A percentile compares a stretch with the other conserved stretches of the same genome.
Conservation (phyloP, 2,113 vertebrate species). For the Ceratotherium simum region DNA sequence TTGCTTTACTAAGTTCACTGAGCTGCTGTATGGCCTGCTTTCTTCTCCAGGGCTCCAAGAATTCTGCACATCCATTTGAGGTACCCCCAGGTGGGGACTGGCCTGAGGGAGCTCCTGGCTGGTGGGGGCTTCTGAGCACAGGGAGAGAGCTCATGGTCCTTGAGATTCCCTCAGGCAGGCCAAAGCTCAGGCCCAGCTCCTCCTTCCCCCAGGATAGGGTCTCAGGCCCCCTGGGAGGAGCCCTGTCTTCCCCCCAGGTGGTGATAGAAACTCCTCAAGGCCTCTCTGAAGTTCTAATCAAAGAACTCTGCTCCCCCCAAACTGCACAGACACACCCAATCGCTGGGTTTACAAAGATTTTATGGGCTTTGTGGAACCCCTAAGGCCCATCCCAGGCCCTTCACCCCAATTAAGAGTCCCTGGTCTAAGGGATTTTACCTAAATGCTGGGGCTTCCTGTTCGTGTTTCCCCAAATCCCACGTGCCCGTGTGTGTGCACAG, state of each 20-base stretch:
- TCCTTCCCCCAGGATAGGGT: no score
- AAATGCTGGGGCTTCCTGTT: not conserved
- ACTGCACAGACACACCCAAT: not conserved
- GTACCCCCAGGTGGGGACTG: not conserved
- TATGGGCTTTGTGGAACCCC: no score
- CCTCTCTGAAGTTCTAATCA: not conserved
- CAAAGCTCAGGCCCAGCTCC: not conserved
- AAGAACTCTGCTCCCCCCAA: not conserved
- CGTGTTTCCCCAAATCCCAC: not conserved
- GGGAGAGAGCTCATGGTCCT: not conserved
- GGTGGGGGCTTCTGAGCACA: not conserved
- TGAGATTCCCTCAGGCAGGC: not conserved
- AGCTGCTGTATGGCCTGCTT: fast-evolving
- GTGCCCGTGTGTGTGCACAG: fast-evolving
- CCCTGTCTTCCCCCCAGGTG: fast-evolving
- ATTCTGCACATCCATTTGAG: not conserved
- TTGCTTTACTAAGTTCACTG: not conserved
- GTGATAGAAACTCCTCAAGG: not conserved
- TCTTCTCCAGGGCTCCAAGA: not conserved
- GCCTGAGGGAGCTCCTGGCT: not conserved
- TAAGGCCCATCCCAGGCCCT: no score
- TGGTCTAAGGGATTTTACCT: not conserved
- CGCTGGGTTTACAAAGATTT: not conserved
- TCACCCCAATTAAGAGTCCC: not conserved
- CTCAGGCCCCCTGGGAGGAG: not conserved